Evolutionary conservation across 2,888 invertebrate species (phyloP), one percentile per base, ranked within the genome.

Genomic region (Zootermopsis nevadensis): DNA sequence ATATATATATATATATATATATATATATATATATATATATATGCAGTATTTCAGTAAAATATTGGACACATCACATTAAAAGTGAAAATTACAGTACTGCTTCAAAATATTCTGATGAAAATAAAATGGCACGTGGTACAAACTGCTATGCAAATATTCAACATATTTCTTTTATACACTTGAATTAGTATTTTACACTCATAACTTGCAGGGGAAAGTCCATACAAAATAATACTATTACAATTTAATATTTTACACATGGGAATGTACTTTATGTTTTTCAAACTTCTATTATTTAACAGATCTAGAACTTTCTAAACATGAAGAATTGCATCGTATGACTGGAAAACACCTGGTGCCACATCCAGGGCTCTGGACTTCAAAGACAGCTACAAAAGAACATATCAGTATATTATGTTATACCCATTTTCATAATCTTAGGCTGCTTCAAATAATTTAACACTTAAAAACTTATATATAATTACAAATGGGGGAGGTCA

Each of bases 351-450:
- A 87, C 96, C 95, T 22, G 94, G 91, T 81, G 97, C 97, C 38
- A 99, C 97, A 90, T 99, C 98, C 42, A 96, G 95, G 0, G 98
- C 96, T 85, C 98, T 93, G 0, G 98, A 98, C 89, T 99, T 99
- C 86, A 99, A 91, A 3, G 94, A 94, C 31, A 94, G 89, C 94
- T 94, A 90, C 60, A 91, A 91, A 84, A 85, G 86, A 86, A 85
- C 7, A 60, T n/a, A 60, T 48, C 48, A 19, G 48, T 48, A 15
- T 12, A 42, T 42, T 42, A 42, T 77, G 24, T 8, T 24, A 48
- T 38, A 0, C 42, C 12, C 42, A 48, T 30, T 48, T 33, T 7
- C 15, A 3, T 48, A 22, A 48, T 19, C 19, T 19, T 15, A 30
- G 15, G 74, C 30, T 35, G 38, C 74, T 35, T 35, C 15, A 69